A percentile compares a stretch with the other conserved stretches of the same genome.
Evolutionary conservation across 2,797 vertebrate species (phyloP).

Genomic region (Echeneis naucrates): DNA sequence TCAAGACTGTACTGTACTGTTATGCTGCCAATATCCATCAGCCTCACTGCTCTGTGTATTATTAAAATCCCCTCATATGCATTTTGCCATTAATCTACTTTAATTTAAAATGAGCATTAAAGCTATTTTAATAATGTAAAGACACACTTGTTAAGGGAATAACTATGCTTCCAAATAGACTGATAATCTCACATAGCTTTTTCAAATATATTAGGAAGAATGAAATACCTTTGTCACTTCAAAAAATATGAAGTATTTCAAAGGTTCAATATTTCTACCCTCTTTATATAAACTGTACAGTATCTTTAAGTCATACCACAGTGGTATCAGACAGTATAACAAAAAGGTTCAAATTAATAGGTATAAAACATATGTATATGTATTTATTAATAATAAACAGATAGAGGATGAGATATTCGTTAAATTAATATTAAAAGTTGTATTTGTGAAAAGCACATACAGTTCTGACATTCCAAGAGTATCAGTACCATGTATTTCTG

Average conservation of each 20-base stretch:
- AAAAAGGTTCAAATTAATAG: not conserved
- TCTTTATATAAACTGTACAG: not conserved
- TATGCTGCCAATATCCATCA: conserved; percentile 54
- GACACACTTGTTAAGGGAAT: conserved; percentile 14
- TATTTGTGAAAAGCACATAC: conserved; percentile 8
- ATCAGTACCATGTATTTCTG: not conserved
- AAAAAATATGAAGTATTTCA: conserved; percentile 16
- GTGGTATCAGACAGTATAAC: not conserved
- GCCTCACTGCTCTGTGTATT: conserved; percentile 52
- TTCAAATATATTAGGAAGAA: conserved; percentile 11
- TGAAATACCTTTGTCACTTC: not conserved
- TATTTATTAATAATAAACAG: not conserved
- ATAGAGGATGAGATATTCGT: not conserved
- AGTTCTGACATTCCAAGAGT: not conserved
- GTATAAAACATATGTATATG: not conserved
- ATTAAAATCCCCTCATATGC: conserved; percentile 66
- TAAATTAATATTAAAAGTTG: not conserved
- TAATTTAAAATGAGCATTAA: conserved; percentile 70
- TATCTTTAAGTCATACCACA: not conserved
- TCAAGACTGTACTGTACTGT: conserved; percentile 49
- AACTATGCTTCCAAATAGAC: conserved; percentile 2
- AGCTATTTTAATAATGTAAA: conserved; percentile 57
- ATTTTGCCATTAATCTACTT: conserved; percentile 60
- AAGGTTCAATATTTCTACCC: not conserved
- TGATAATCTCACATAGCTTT: conserved; percentile 13